Evolutionary conservation across 1,140 invertebrate species (phyloP).

Genomic region (Batillaria attramentaria): DNA sequence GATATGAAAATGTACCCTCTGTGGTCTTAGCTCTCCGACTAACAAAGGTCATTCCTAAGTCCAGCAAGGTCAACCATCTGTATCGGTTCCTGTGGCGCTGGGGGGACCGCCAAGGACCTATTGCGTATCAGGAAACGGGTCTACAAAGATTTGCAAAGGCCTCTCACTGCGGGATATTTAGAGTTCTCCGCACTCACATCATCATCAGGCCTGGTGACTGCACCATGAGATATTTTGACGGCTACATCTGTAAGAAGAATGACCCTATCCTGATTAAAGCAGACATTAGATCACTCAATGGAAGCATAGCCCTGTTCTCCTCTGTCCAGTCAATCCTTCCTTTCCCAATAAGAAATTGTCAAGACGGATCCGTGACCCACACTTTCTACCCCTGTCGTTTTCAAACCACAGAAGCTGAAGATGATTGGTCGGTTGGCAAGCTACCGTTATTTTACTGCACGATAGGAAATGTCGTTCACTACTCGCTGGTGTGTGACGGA

Average conservation of each 20-base stretch:
- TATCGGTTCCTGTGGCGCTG: slow-evolving; percentile 14
- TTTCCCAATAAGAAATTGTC: slow-evolving; percentile 11
- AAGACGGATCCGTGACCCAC: slow-evolving; percentile 11
- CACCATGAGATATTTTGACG: too few species aligned
- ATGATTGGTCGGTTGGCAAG: not conserved
- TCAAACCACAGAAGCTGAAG: too few species aligned
- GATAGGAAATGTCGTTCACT: slow-evolving; percentile 2
- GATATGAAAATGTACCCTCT: too few species aligned
- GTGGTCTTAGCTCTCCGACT: too few species aligned
- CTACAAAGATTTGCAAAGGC: not conserved
- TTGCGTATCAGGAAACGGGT: slow-evolving; percentile 1
- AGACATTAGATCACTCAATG: not conserved
- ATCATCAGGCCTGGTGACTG: too few species aligned
- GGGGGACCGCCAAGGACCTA: not conserved
- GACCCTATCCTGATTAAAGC: not conserved
- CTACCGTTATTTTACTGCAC: slow-evolving; percentile 1
- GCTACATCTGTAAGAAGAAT: not conserved
- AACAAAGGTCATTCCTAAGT: too few species aligned
- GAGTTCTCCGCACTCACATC: not conserved
- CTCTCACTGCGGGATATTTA: not conserved
- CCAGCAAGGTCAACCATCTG: too few species aligned
- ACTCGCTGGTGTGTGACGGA: slow-evolving; percentile 34
- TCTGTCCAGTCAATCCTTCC: too few species aligned
- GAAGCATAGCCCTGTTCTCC: not conserved
- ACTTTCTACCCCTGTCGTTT: not conserved